Evolutionary conservation across 2,113 vertebrate species (phyloP).

Genomic region (Romanogobio albipinnatus): DNA sequence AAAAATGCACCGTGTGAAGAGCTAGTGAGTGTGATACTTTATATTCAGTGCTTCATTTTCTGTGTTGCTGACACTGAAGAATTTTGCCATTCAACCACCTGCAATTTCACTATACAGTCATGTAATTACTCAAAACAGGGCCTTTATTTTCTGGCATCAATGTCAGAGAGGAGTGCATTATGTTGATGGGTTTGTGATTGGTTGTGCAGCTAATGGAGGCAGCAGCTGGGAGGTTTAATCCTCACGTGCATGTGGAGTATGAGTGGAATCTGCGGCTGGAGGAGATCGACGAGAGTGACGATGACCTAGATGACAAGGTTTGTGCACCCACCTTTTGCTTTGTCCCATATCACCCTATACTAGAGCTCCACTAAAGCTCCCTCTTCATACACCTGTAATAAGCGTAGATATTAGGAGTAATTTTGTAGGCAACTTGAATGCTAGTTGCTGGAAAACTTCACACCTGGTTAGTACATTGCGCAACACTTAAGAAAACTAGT

Average conservation of each 20-base stretch:
- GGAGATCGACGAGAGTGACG: constrained; percentile 90
- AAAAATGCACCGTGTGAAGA: constrained; percentile 86
- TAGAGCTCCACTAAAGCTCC: background rate
- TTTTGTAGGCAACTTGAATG: background rate
- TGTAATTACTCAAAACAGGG: background rate
- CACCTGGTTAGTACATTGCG: too few relatives aligned
- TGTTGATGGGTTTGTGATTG: constrained; percentile 33
- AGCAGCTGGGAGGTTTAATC: constrained; percentile 84
- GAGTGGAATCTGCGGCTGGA: constrained; percentile 90
- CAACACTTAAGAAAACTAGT: too few relatives aligned
- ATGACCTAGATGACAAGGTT: constrained; percentile 89
- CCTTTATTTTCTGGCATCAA: constrained; percentile 6
- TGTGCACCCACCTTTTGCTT: constrained; percentile 13
- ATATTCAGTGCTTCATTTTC: background rate
- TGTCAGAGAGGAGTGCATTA: constrained; percentile 8
- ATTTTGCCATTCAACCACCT: background rate
- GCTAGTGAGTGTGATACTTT: constrained; percentile 73
- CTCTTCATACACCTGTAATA: background rate
- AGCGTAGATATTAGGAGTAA: background rate
- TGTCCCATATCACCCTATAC: background rate
- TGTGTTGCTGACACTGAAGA: background rate
- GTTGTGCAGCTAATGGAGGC: constrained; percentile 82
- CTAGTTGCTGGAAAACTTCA: too few relatives aligned
- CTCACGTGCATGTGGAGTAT: constrained; percentile 87
- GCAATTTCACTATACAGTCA: background rate